Percentiles rank a stretch among this genome's conserved stretches.
These are phyloP conservation scores for Phalacrocorax brasilianus DNA, from an alignment of 2,113 vertebrate genomes.

Conservation along the genomic window DNA sequence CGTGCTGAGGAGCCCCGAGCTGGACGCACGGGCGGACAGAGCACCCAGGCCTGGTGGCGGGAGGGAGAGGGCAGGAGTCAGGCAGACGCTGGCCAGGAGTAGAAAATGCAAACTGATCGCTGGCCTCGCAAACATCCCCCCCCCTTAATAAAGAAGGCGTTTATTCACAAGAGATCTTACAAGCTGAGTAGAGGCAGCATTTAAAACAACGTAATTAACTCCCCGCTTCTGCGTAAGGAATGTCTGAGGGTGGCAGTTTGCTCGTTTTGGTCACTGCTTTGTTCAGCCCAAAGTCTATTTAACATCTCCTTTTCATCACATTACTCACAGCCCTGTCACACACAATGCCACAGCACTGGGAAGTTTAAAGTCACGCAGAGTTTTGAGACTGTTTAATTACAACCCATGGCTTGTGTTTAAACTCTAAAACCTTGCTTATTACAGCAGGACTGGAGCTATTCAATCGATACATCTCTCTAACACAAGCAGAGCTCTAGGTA, in stretches of 20 bases:
- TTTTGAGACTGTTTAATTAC: neutral
- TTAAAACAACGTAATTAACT: neutral
- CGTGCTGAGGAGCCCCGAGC: no score
- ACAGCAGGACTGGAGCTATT: neutral
- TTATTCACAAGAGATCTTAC: neutral
- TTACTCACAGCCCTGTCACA: neutral
- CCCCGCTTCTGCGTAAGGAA: neutral
- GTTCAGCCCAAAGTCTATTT: neutral
- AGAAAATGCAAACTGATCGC: neutral
- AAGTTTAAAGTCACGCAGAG: neutral
- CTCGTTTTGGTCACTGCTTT: neutral
- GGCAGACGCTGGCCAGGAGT: rapidly evolving
- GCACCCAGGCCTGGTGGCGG: neutral
- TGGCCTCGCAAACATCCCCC: neutral
- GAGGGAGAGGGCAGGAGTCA: neutral
- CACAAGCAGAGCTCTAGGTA: neutral
- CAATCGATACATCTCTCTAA: neutral
- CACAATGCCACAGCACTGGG: rapidly evolving
- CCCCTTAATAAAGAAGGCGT: neutral
- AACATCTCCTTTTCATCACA: rapidly evolving
- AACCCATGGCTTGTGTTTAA: neutral
- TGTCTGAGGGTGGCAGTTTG: neutral
- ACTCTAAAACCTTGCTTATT: neutral
- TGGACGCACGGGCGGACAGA: no score
- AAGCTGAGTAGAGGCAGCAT: neutral